These are phyloP conservation scores for Nematostella vectensis DNA, from an alignment of 92 coral and sea anemone species.

Conservation along the genomic window DNA sequence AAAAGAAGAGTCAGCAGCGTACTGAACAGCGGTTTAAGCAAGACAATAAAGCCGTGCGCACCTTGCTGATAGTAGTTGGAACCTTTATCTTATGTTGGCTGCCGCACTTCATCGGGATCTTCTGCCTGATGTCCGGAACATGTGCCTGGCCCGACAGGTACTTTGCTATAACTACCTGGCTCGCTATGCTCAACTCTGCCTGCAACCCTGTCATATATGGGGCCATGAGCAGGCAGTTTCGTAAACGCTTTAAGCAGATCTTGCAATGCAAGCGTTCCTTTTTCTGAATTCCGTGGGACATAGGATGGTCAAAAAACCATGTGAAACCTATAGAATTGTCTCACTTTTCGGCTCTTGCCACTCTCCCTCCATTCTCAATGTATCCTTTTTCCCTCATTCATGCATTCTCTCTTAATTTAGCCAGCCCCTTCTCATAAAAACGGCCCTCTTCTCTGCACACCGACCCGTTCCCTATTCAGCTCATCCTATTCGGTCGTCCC, in stretches of 20 bases:
- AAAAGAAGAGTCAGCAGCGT: too few relatives aligned
- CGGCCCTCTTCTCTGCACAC: too few relatives aligned
- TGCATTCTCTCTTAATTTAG: too few relatives aligned
- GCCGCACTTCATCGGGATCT: slow-evolving; percentile 79
- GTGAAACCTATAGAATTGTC: too few relatives aligned
- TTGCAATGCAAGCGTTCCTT: slow-evolving; percentile 56
- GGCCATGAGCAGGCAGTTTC: slow-evolving; percentile 76
- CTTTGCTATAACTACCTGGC: slow-evolving; percentile 78
- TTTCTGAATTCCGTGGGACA: too few relatives aligned
- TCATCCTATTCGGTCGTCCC: too few relatives aligned
- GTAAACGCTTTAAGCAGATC: slow-evolving; percentile 71
- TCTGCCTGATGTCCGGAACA: slow-evolving; percentile 38
- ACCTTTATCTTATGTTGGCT: slow-evolving; percentile 72
- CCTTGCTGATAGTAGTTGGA: slow-evolving; percentile 64
- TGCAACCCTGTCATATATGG: slow-evolving; percentile 86
- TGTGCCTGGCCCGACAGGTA: slow-evolving; percentile 70
- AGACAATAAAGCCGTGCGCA: slow-evolving; percentile 72
- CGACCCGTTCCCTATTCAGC: too few relatives aligned
- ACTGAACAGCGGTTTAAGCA: slow-evolving; percentile 38
- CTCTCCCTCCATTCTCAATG: too few relatives aligned
- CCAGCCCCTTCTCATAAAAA: too few relatives aligned
- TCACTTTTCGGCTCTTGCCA: too few relatives aligned
- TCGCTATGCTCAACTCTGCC: slow-evolving; percentile 83
- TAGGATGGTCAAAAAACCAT: neutral
- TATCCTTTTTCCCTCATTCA: too few relatives aligned